Evolutionary conservation across 2,113 vertebrate genomes (phyloP), one percentile per base, ranked within the genome.

Genomic region (Morone chrysops): DNA sequence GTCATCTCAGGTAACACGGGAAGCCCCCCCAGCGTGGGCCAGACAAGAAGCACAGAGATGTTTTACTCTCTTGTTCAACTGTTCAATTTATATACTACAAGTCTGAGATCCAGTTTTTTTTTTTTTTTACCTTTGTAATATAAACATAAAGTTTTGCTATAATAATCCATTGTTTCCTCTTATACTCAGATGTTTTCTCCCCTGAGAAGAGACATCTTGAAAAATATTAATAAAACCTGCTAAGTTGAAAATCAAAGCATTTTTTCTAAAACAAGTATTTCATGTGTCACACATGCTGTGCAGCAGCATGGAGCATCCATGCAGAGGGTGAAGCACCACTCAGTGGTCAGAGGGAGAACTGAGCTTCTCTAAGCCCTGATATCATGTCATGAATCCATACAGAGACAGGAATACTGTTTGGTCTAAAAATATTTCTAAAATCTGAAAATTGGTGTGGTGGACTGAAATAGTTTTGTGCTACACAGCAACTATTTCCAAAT

Each of bases 1-100:
- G 96, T 99, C 68, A 99, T 99, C 95, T 99, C 98, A 94, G 98
- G 98, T 99, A 86, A 70, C 92, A 38, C 0, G 8, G 60, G 82
- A 78, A 65, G n/a, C 72, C 71, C 76, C 51, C 18, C 18, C 74
- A 2, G 40, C 31, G 73, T 1, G 48, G 41, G 20, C 16, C 25
- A 31, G 14, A 63, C 31, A 13, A 50, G 66, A 57, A 11, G 7
- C 40, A 16, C 77, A n/a, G 16, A 41, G 43, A 25, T 5, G 43
- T 54, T 70, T 62, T n/a, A 47, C 41, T 53, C 40, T 45, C 17
- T 22, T 11, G 36, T 8, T 8, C 10, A 2, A 2, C 6, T 53
- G 11, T 17, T 13, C 20, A 4, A 1, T 17, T 38, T 3, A 61
- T 10, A 9, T 13, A 0, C 8, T 11, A 17, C 13, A 56, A 18